Conservation (phyloP, 2,888 invertebrate genomes). For the Ochropleura plecta region DNA sequence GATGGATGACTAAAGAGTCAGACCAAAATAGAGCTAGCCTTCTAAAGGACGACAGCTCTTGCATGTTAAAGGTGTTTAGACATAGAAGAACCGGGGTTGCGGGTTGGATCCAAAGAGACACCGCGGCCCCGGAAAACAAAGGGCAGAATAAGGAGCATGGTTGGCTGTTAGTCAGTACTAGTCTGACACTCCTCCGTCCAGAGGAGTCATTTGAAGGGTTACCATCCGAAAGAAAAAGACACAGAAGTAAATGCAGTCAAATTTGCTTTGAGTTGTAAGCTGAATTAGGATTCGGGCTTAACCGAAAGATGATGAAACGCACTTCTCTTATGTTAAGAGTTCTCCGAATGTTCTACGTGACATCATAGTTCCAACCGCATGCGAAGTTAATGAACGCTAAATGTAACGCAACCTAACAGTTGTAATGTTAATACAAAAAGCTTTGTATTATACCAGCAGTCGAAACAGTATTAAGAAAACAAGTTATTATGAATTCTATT, state of each 20-base stretch:
- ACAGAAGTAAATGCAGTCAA: not conserved
- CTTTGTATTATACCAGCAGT: constrained; percentile 40
- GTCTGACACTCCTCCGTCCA: too few relatives aligned
- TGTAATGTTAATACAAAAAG: constrained; percentile 53
- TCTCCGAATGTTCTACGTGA: constrained; percentile 55
- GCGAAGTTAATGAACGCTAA: constrained; percentile 73
- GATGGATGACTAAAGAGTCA: not conserved
- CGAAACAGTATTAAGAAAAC: constrained; percentile 42
- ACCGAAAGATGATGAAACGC: constrained; percentile 7
- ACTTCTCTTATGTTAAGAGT: not conserved
- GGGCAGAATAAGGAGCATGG: too few relatives aligned
- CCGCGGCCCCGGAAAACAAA: too few relatives aligned
- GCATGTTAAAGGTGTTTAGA: not conserved
- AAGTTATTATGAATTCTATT: constrained; percentile 28
- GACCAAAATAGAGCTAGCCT: not conserved
- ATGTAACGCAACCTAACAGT: constrained; percentile 61
- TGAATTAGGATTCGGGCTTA: not conserved
- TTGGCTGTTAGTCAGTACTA: too few relatives aligned
- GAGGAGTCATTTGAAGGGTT: too few relatives aligned
- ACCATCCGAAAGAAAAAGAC: too few relatives aligned
- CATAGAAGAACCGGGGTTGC: too few relatives aligned
- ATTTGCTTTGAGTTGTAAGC: too few relatives aligned
- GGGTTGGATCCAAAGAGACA: too few relatives aligned
- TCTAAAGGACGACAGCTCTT: not conserved
- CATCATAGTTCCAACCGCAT: constrained; percentile 69